Evolutionary conservation across 2,113 vertebrate species (phyloP), one percentile per base, ranked within the genome.

Genomic region (Strigops habroptila): DNA sequence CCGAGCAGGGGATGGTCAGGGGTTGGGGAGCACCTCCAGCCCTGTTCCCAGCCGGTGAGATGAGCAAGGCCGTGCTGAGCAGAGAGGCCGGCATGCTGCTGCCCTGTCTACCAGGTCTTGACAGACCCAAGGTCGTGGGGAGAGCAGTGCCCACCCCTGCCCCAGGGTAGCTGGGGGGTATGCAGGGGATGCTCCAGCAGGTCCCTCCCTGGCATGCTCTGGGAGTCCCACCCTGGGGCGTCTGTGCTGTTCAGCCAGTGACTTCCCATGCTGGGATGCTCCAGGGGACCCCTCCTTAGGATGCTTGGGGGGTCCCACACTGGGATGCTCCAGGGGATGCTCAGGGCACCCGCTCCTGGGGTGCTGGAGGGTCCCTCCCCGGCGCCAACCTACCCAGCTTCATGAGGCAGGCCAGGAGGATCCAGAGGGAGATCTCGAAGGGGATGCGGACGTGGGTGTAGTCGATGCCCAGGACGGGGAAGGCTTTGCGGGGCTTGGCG

Each of bases 381-480:
- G 13, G 62, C 39, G 48, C 79, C 37, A 15, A 97, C 99, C 98
- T 97, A 99, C 99, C 99, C 93, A 99, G 97, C 95, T 99, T 99
- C 99, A 99, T 99, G 57, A 99, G 92, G 48, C 99, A 99, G 48
- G 99, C 99, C 70, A 99, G 97, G 21, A 99, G 98, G 69, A 99
- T 99, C 99, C 99, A 99, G 43, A 99, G 94, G 2, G 99, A 96
- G 62, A 99, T 98, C 92, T 99, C 98, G 49, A 99, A 99, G 22
- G 99, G 99, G 14, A n/a, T 33, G 43, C 97, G 97, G 24, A 99
- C 97, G 37, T 97, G 97, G 0, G 8, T 0, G 92, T 99, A 99
- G 84, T 99, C 98, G 28, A 99, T 86, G 73, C n/a, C 94, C 92
- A 99, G 97, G 43, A 99, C 99, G 0, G 99, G 99, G 90, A 99